Conservation (phyloP, 2,797 vertebrate species). For the Ciconia nigra region DNA sequence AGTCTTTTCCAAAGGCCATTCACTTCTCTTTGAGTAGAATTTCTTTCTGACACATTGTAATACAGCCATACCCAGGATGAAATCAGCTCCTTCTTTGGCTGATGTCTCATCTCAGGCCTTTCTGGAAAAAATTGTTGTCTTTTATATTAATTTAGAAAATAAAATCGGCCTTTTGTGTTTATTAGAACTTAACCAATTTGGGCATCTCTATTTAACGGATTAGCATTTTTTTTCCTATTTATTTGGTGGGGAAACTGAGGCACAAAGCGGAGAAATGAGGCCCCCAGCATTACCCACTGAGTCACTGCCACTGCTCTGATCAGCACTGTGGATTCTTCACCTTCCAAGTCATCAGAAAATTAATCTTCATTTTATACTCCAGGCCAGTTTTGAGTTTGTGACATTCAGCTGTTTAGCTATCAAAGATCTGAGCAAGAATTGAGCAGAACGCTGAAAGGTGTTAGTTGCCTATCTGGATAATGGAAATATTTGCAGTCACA, state of each 20-base stretch:
- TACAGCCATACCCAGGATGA: background rate
- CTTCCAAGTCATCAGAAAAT: background rate
- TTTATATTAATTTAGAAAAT: background rate
- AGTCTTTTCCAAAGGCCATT: background rate
- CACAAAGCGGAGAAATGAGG: background rate
- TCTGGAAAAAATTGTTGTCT: background rate
- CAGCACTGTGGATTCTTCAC: background rate
- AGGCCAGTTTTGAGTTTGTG: background rate
- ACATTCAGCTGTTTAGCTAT: background rate
- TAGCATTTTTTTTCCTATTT: background rate
- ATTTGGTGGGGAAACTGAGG: background rate
- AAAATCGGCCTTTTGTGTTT: background rate
- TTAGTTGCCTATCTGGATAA: background rate
- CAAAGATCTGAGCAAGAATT: background rate
- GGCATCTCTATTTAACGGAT: background rate
- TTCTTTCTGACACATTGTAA: background rate
- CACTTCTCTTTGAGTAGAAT: background rate
- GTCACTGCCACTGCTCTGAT: background rate
- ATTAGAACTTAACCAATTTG: background rate
- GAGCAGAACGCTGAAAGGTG: background rate
- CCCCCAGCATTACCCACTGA: background rate
- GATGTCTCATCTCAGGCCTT: background rate
- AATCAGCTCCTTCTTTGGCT: background rate
- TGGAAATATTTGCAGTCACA: background rate
- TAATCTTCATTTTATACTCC: background rate